Evolutionary conservation across 2,888 invertebrate species (phyloP), one percentile per base, ranked within the genome.

Genomic region (Euplexia lucipara): DNA sequence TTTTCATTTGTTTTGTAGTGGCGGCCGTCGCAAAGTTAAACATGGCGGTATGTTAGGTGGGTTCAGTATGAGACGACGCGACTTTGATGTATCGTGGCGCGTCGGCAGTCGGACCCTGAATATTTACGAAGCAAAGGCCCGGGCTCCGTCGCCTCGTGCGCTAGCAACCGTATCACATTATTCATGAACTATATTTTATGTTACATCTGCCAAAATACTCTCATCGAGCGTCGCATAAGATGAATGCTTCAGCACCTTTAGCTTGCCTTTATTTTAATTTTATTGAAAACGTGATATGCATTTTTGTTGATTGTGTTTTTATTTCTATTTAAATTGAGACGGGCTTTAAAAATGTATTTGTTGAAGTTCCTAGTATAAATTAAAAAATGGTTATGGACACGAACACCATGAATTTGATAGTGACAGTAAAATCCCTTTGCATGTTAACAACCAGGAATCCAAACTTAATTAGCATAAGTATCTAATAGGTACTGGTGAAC

Each of bases 51-150:
- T 82, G 80, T 76, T 68, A 58, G 75, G 79, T 81, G 68, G 64
- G 58, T 54, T 53, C 60, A 58, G 83, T 87, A 88, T 88, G 86
- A 86, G 87, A 85, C 86, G 86, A 87, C 86, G 78, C 86, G 90
- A 91, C 91, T 90, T 91, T 90, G 91, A 92, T 91, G 91, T 91
- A 91, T 91, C 87, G 89, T 85, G 85, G 84, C 87, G 82, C 87
- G 88, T 81, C 85, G 84, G 82, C 81, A 85, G 88, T 86, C 82
- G 89, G 88, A 89, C 90, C 90, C 90, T 91, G 92, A 92, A 92
- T 92, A 92, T 92, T 92, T 92, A 92, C 91, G 90, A 86, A 81
- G 80, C 77, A 82, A 77, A 78, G 82, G 79, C 81, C 78, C 81
- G 56, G 77, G 69, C 79, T 74, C 74, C 71, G 66, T 57, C 75